Evolutionary conservation across 2,113 vertebrate species (phyloP).

Genomic region (Epinephelus cyanopodus): DNA sequence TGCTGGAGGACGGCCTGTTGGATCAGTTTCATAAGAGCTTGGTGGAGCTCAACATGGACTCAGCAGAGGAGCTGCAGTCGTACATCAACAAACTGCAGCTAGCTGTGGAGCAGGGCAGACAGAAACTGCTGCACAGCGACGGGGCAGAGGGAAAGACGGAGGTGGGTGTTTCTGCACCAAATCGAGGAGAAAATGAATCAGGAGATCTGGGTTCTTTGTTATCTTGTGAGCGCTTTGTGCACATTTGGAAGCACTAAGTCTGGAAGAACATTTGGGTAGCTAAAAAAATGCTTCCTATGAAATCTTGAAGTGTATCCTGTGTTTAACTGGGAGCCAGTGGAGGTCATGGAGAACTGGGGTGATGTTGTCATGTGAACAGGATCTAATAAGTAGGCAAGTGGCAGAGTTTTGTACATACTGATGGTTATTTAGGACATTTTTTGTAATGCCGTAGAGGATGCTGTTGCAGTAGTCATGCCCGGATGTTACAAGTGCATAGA

Average conservation of each 20-base stretch:
- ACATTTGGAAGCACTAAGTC: not conserved
- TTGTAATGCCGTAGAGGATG: too few species aligned
- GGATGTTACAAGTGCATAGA: too few species aligned
- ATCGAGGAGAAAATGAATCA: not conserved
- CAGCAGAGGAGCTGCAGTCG: slow-evolving; percentile 95
- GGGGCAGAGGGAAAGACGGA: slow-evolving; percentile 90
- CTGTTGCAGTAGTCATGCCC: too few species aligned
- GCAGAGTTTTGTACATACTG: too few species aligned
- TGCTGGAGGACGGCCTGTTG: slow-evolving; percentile 82
- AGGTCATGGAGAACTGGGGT: too few species aligned
- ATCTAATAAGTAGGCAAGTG: too few species aligned
- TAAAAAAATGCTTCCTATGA: not conserved
- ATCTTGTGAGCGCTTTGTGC: not conserved
- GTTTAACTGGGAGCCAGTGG: too few species aligned
- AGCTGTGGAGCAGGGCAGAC: slow-evolving; percentile 91
- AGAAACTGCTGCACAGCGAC: slow-evolving; percentile 90
- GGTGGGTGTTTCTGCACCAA: slow-evolving; percentile 73
- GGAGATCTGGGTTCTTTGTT: not conserved
- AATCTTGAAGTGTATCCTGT: too few species aligned
- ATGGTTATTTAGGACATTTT: too few species aligned
- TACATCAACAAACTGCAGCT: slow-evolving; percentile 94
- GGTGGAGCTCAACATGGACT: slow-evolving; percentile 98
- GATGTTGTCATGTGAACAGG: too few species aligned
- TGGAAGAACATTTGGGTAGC: not conserved
- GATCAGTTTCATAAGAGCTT: slow-evolving; percentile 94